These are phyloP conservation scores for Andrena bucephala DNA, from an alignment of 2,888 invertebrate genomes.

Conservation along the genomic window DNA sequence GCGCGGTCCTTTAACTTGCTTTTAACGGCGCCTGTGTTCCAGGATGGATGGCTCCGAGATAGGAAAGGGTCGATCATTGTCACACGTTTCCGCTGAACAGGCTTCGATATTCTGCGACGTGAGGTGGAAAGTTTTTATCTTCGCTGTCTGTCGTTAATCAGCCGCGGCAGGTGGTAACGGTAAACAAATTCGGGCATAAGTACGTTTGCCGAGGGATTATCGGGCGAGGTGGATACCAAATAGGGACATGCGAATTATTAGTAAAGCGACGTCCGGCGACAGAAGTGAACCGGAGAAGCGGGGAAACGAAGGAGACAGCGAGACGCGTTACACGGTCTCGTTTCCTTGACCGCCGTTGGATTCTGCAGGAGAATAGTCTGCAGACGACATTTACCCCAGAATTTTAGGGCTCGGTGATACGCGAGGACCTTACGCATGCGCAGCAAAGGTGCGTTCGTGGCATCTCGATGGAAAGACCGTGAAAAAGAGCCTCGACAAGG, in stretches of 20 bases:
- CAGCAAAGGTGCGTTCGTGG: conserved; percentile 7
- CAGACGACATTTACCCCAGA: background rate
- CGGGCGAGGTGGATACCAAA: background rate
- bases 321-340: conserved; percentile 29
- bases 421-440: background rate
- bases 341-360: conserved; percentile 5
- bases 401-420: conserved; percentile 1
- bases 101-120: background rate
- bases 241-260: conserved; percentile 14
- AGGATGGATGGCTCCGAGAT: background rate
- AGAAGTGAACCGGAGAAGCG: background rate
- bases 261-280: background rate
- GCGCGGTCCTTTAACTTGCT: background rate
- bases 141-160: background rate
- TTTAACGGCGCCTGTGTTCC: background rate
- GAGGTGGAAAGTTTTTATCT: conserved; percentile 22
- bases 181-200: conserved; percentile 13
- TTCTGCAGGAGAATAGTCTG: background rate
- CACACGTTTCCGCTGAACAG: background rate
- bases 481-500: conserved; percentile 72
- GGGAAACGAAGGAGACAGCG: background rate
- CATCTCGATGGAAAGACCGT: conserved; percentile 70
- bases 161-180: conserved; percentile 21
- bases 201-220: conserved; percentile 7
- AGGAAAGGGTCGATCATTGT: background rate